Base-by-base conservation (phyloP, 2,113 vertebrate species). In the Pipra filicauda region DNA sequence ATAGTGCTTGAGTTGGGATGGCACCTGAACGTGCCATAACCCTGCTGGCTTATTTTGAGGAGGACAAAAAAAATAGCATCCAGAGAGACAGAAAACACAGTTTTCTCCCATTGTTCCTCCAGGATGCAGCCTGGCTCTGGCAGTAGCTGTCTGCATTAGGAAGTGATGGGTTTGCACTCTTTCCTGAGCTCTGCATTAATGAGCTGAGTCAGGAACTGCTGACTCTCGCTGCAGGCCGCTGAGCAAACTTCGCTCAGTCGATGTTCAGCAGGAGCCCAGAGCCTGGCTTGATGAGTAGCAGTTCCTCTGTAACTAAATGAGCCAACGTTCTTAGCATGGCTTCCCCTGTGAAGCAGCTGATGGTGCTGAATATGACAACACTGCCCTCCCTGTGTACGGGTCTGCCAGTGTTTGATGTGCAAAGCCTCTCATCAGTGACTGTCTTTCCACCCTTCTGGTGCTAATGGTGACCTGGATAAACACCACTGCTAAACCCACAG, bases 141-240 rank as follows among this genome's bases (percentile, higher is more conserved):
- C 55, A 66, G 76, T 30, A 62, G 51, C 41, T 62, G 28, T n/a
- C 20, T 16, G 37, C 55, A 39, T 84, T 77, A 55, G 90, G 67
- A 80, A 69, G 52, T 58, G 74, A 48, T 82, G 88, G 71, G 21
- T 43, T 75, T 5, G 6, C 61, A 14, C 44, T 91, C 41, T 65
- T 78, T 87, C 84, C 81, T 61, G 77, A 88, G 71, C 71, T 76
- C 58, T 76, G 93, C 41, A 3, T 28, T 85, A 57, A 72, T 44
- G 67, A 88, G 41, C 72, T 92, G 64, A 49, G 69, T 75, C 85
- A 82, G 66, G 74, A 93, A 3, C 77, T 93, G 81, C 89, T 91
- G 89, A 52, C 84, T 66, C 37, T 80, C 71, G 2, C 39, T 78
- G 52, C 3, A 30, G 62, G 67, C 35, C 52, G 10, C 20, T 5